Conservation (phyloP, 2,888 invertebrate genomes). For the Bellardia bayeri region DNA sequence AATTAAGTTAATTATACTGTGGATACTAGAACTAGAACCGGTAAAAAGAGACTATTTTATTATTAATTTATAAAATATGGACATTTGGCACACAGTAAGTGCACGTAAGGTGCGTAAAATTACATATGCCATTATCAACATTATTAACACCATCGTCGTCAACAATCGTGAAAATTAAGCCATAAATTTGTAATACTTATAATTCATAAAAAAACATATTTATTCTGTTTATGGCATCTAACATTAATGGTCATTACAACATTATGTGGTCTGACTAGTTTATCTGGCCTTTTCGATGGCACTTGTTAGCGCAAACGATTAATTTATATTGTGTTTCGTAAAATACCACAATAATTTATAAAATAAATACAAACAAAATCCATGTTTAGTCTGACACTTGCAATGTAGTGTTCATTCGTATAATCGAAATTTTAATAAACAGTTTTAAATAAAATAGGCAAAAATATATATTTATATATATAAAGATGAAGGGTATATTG, state of each 20-base stretch:
- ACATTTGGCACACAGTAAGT: neutral
- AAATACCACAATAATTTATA: neutral
- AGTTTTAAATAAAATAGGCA: too few species aligned
- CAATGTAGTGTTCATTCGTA: too few species aligned
- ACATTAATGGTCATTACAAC: conserved; percentile 45
- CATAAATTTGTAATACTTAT: conserved; percentile 54
- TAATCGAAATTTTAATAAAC: too few species aligned
- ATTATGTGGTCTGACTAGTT: conserved; percentile 35
- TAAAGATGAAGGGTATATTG: too few species aligned
- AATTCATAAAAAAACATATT: conserved; percentile 50
- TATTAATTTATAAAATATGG: too few species aligned
- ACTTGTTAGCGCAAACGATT: conserved; percentile 14
- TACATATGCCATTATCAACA: conserved; percentile 16
- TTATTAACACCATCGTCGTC: conserved; percentile 10
- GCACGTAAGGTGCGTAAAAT: conserved; percentile 20
- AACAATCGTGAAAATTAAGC: conserved; percentile 40
- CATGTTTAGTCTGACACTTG: neutral
- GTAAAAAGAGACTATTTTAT: too few species aligned
- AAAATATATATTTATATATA: too few species aligned
- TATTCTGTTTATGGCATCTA: conserved; percentile 56
- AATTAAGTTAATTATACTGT: too few species aligned
- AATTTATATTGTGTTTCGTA: conserved; percentile 5
- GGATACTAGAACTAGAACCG: too few species aligned
- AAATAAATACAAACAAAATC: neutral
- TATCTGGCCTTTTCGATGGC: neutral